A percentile compares a stretch with the other conserved stretches of the same genome.
These are phyloP conservation scores for Zaprionus nigranus DNA, from an alignment of 1,140 invertebrate species.

Conservation along the genomic window DNA sequence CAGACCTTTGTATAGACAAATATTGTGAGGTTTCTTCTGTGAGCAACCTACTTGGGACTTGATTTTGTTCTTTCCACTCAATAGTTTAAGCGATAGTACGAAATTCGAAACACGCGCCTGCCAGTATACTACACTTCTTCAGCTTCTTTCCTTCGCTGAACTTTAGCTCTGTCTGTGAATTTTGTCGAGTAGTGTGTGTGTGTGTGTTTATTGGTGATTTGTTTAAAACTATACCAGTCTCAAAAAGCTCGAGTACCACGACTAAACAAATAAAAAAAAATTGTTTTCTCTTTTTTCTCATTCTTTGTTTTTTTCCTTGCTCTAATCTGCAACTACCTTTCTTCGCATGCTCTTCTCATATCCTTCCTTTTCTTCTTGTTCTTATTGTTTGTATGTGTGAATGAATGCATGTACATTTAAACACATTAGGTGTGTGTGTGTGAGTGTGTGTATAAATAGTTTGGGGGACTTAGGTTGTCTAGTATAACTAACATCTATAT, in stretches of 20 bases:
- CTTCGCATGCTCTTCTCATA: not conserved
- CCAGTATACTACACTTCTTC: not conserved
- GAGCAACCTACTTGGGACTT: too few species aligned
- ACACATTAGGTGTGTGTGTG: conserved; percentile 13
- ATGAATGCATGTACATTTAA: conserved; percentile 8
- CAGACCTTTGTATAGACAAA: not conserved
- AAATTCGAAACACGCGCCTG: not conserved
- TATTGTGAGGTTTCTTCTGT: not conserved
- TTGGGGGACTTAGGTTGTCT: conserved; percentile 7
- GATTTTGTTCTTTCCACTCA: not conserved
- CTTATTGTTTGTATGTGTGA: conserved; percentile 4
- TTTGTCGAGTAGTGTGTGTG: conserved; percentile 17
- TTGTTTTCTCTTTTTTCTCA: conserved; percentile 9
- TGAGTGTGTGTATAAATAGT: conserved; percentile 9
- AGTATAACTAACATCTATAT: conserved; percentile 8
- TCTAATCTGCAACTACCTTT: conserved; percentile 4
- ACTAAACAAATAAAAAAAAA: conserved; percentile 58
- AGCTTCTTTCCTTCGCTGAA: not conserved
- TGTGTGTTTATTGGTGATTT: conserved; percentile 27
- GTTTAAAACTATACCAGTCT: conserved; percentile 84
- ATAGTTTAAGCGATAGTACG: not conserved
- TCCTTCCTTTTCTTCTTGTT: conserved; percentile 25
- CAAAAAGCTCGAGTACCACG: conserved; percentile 84
- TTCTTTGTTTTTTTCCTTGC: conserved; percentile 6
- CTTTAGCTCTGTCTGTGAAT: conserved; percentile 12